Conservation (phyloP, 2,888 invertebrate genomes). For the Stenolophus ochropezus region DNA sequence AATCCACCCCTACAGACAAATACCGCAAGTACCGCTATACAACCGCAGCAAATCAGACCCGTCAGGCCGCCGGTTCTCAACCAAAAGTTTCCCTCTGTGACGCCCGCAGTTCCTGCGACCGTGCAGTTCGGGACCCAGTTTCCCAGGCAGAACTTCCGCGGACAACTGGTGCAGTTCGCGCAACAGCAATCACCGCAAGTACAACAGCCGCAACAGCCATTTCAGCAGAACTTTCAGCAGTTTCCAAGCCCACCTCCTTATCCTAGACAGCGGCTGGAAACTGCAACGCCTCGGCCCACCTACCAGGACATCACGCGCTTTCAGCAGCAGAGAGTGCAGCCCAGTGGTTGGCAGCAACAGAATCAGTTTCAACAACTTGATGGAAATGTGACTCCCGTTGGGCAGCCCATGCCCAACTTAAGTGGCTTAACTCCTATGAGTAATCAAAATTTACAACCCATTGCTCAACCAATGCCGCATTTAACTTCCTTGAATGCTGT, state of each 20-base stretch:
- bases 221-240: slow-evolving; percentile 53
- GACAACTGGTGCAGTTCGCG: slow-evolving; percentile 49
- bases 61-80: slow-evolving; percentile 26
- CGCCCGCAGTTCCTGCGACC: slow-evolving; percentile 55
- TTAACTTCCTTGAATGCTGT: slow-evolving; percentile 66
- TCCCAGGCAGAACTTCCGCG: slow-evolving; percentile 64
- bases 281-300: slow-evolving; percentile 62
- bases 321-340: slow-evolving; percentile 55
- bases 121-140: slow-evolving; percentile 59
- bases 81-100: slow-evolving; percentile 24
- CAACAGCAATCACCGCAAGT: slow-evolving; percentile 27
- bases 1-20: background rate
- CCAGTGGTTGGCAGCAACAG: slow-evolving; percentile 75
- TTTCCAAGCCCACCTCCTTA: slow-evolving; percentile 65
- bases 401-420: slow-evolving; percentile 57
- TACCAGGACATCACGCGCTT: slow-evolving; percentile 60
- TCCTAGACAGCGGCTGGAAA: slow-evolving; percentile 61
- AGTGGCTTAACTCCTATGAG: slow-evolving; percentile 7
- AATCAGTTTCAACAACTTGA: slow-evolving; percentile 33
- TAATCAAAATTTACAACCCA: slow-evolving; percentile 64
- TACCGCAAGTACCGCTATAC: background rate
- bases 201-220: slow-evolving; percentile 57
- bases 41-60: slow-evolving; percentile 37
- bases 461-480: slow-evolving; percentile 66
- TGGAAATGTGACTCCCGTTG: slow-evolving; percentile 50